A percentile compares a stretch with the other conserved stretches of the same genome.
These are phyloP conservation scores for Oligia latruncula DNA, from an alignment of 2,888 invertebrate genomes.

Conservation along the genomic window DNA sequence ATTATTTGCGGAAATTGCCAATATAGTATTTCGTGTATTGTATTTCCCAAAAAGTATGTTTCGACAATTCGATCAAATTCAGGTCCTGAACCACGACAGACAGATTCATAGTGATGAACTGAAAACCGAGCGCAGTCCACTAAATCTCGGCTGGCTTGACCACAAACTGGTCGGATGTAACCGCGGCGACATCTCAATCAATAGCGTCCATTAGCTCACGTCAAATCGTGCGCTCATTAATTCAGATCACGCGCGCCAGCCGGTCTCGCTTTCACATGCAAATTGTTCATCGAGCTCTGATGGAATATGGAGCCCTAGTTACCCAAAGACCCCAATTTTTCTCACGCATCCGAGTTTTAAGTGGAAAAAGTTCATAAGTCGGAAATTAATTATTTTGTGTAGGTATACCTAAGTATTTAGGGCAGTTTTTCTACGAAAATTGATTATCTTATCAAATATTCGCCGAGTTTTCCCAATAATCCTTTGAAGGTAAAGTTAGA, in stretches of 20 bases:
- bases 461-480: neutral
- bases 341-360: slow-evolving; percentile 48
- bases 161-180: slow-evolving; percentile 47
- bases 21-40: neutral
- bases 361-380: slow-evolving; percentile 39
- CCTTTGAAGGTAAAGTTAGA: slow-evolving; percentile 26
- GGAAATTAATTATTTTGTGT: slow-evolving; percentile 35
- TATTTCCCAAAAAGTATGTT: neutral
- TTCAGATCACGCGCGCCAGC: slow-evolving; percentile 58
- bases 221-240: slow-evolving; percentile 60
- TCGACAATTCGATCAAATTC: slow-evolving; percentile 23
- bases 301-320: slow-evolving; percentile 47
- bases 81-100: slow-evolving; percentile 9
- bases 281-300: slow-evolving; percentile 62
- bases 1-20: neutral
- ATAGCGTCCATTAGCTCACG: slow-evolving; percentile 59
- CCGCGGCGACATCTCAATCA: slow-evolving; percentile 61
- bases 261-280: slow-evolving; percentile 68
- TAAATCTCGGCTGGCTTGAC: slow-evolving; percentile 37
- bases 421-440: neutral
- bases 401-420: neutral
- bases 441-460: neutral
- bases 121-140: slow-evolving; percentile 14
- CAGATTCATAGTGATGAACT: slow-evolving; percentile 45
- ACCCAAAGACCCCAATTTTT: slow-evolving; percentile 54